A percentile compares a stretch with the other conserved stretches of the same genome.
These are phyloP conservation scores for Euphydryas editha DNA, from an alignment of 2,888 invertebrate species.

Conservation along the genomic window DNA sequence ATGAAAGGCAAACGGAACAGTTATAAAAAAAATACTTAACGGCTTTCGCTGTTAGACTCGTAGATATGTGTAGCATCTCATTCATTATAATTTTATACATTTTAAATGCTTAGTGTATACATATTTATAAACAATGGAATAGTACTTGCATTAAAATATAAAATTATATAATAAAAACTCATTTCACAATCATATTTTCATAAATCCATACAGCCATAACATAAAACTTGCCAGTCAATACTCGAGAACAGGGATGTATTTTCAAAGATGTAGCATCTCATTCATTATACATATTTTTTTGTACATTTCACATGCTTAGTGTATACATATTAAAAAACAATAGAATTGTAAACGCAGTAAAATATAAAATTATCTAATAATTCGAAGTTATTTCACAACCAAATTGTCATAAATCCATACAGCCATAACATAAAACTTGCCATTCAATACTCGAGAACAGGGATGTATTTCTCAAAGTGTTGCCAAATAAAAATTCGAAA, in stretches of 20 bases:
- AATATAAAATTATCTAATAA: not conserved
- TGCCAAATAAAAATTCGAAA: slow-evolving; percentile 40
- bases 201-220: slow-evolving; percentile 17
- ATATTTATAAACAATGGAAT: too few relatives aligned
- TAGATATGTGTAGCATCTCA: slow-evolving; percentile 69
- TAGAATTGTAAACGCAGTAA: not conserved
- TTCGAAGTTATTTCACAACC: not conserved
- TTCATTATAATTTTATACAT: slow-evolving; percentile 51
- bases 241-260: not conserved
- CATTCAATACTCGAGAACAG: slow-evolving; percentile 3
- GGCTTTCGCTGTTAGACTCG: slow-evolving; percentile 71
- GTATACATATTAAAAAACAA: too few relatives aligned
- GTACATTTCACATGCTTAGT: too few relatives aligned
- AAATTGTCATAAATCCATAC: slow-evolving; percentile 17
- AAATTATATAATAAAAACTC: not conserved
- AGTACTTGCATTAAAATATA: not conserved
- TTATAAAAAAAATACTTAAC: slow-evolving; percentile 38
- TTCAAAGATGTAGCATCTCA: not conserved
- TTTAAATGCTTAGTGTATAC: slow-evolving; percentile 31
- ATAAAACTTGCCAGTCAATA: slow-evolving; percentile 17
- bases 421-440: slow-evolving; percentile 15
- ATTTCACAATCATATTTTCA: slow-evolving; percentile 8
- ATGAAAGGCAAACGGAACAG: slow-evolving; percentile 29
- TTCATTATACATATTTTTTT: too few relatives aligned
- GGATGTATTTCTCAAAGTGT: not conserved